Evolutionary conservation across 2,888 invertebrate species (phyloP).

Genomic region (Mythimna albipuncta): DNA sequence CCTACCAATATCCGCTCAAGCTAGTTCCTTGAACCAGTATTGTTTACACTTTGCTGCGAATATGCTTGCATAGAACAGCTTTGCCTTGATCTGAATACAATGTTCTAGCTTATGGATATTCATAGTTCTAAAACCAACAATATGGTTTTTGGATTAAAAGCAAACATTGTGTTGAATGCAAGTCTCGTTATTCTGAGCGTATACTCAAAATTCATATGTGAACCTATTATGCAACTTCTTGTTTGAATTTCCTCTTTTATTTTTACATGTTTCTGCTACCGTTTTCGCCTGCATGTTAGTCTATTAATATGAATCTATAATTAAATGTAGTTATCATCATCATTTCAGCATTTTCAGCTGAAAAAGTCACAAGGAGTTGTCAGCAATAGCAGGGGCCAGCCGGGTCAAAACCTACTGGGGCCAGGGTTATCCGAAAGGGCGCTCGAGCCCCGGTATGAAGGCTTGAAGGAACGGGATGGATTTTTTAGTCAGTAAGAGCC

Average conservation of each 20-base stretch:
- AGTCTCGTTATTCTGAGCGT: conserved; percentile 19
- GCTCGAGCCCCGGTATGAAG: no score
- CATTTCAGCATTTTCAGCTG: no score
- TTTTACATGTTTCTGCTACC: not conserved
- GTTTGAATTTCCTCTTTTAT: not conserved
- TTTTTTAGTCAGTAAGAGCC: no score
- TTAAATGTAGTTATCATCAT: no score
- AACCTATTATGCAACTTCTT: not conserved
- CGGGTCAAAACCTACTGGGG: no score
- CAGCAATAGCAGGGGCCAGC: no score
- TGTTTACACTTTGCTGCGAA: conserved; percentile 29
- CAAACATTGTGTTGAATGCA: conserved; percentile 37
- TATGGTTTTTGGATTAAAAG: conserved; percentile 48
- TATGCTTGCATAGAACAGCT: conserved; percentile 9
- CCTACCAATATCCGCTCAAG: conserved; percentile 10
- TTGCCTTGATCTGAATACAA: conserved; percentile 30
- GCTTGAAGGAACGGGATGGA: no score
- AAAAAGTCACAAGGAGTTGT: no score
- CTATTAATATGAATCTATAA: no score
- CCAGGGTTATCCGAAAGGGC: no score
- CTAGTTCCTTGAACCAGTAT: conserved; percentile 8
- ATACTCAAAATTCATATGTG: conserved; percentile 3
- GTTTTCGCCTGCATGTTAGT: no score
- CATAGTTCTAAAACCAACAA: conserved; percentile 38
- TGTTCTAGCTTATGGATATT: conserved; percentile 46